These are phyloP conservation scores for Myiopsitta monachus DNA, from an alignment of 2,113 vertebrate genomes.

Conservation along the genomic window DNA sequence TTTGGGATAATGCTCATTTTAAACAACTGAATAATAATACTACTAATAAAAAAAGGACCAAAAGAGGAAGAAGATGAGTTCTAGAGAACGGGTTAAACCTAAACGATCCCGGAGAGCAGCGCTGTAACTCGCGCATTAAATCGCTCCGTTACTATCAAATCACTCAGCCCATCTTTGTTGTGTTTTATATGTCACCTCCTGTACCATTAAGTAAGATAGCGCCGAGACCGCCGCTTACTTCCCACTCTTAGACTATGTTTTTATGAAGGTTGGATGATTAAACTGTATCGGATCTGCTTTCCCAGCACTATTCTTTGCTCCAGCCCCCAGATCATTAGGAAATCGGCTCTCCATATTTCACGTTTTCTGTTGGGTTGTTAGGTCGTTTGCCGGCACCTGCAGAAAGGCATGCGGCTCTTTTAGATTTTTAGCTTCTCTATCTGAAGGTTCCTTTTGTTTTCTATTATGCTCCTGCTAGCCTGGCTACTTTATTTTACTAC, in stretches of 20 bases:
- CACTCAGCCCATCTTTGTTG: conserved; percentile 24
- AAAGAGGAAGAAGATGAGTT: conserved; percentile 70
- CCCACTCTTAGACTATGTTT: conserved; percentile 9
- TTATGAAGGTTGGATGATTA: conserved; percentile 35
- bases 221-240: not conserved
- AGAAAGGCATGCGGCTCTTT: not conserved
- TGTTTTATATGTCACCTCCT: not conserved
- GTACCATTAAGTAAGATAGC: not conserved
- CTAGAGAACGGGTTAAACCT: conserved; percentile 63
- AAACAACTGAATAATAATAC: conserved; percentile 83
- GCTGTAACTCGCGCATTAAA: conserved; percentile 73
- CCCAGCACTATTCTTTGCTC: not conserved
- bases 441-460: conserved; percentile 71
- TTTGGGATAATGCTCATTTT: conserved; percentile 98
- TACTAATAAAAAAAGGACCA: conserved; percentile 49
- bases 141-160: conserved; percentile 66
- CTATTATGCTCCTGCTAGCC: conserved; percentile 41
- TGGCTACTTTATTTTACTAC: conserved; percentile 64
- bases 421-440: not conserved
- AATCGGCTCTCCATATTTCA: not conserved
- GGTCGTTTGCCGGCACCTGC: not conserved
- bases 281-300: not conserved
- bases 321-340: not conserved
- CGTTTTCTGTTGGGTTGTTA: not conserved
- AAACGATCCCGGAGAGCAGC: conserved; percentile 69